Conservation (phyloP, 2,797 vertebrate species). For the Pipistrellus pygmaeus region DNA sequence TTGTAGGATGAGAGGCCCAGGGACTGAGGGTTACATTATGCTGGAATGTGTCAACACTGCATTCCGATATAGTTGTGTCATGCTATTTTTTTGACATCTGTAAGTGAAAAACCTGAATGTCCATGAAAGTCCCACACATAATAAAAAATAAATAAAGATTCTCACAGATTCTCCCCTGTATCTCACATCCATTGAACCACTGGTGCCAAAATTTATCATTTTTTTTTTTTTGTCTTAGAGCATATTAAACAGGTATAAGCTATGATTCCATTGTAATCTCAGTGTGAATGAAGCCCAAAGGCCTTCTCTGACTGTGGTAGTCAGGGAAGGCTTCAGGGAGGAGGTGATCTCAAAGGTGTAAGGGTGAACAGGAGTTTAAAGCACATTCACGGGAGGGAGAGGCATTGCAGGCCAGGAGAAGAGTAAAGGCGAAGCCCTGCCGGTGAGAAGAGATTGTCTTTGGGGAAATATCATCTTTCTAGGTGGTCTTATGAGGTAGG, state of each 20-base stretch:
- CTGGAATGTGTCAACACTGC: background rate
- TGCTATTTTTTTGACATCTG: background rate
- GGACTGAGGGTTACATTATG: background rate
- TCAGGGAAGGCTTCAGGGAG: conserved; percentile 26
- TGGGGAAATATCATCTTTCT: background rate
- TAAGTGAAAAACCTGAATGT: background rate
- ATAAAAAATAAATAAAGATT: too few species aligned
- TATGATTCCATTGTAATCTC: background rate
- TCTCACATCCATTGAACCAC: background rate
- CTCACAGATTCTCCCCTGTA: background rate
- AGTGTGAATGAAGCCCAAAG: background rate
- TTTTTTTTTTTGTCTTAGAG: background rate
- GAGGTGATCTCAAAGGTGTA: background rate
- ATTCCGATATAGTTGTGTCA: background rate
- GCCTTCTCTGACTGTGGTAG: background rate
- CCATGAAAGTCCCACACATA: background rate
- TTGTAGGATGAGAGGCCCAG: background rate
- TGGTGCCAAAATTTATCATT: background rate
- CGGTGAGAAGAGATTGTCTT: background rate
- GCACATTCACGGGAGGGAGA: background rate
- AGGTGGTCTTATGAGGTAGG: background rate
- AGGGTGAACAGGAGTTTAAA: background rate
- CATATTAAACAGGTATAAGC: background rate
- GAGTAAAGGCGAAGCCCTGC: background rate
- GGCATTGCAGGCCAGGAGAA: background rate